Evolutionary conservation across 2,888 invertebrate genomes (phyloP).

Genomic region (Philonicus albiceps): DNA sequence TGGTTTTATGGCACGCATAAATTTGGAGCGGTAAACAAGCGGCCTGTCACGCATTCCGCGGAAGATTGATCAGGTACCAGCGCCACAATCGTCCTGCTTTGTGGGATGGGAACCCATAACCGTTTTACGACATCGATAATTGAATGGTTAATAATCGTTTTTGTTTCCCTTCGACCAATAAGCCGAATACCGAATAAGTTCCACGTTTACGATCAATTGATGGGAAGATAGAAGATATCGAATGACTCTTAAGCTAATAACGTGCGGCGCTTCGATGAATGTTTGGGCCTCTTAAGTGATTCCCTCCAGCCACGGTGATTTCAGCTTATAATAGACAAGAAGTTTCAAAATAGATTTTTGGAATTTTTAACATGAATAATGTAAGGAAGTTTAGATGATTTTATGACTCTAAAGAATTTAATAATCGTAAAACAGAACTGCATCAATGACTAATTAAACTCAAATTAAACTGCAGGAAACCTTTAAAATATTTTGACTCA

Average conservation of each 20-base stretch:
- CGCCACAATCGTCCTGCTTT: neutral
- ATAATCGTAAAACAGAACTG: neutral
- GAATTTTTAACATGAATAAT: neutral
- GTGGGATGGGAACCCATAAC: neutral
- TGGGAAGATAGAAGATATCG: neutral
- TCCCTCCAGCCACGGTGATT: neutral
- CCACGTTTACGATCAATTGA: neutral
- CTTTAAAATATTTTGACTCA: neutral
- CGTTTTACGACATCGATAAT: constrained; percentile 10
- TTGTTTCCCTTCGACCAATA: neutral
- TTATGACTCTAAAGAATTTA: neutral
- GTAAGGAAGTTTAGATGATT: neutral
- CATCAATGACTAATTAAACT: neutral
- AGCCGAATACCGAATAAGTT: neutral
- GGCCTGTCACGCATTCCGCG: neutral
- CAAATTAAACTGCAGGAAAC: neutral
- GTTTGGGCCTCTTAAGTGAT: neutral
- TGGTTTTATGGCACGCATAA: constrained; percentile 50
- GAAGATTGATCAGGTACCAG: constrained; percentile 20
- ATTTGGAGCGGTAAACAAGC: constrained; percentile 1
- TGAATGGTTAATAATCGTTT: constrained; percentile 18
- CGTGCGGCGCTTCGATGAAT: neutral
- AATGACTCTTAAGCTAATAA: neutral
- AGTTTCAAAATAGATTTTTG: neutral
- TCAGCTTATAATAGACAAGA: neutral